Conservation (phyloP, 2,113 vertebrate genomes). For the Rhea americana region DNA sequence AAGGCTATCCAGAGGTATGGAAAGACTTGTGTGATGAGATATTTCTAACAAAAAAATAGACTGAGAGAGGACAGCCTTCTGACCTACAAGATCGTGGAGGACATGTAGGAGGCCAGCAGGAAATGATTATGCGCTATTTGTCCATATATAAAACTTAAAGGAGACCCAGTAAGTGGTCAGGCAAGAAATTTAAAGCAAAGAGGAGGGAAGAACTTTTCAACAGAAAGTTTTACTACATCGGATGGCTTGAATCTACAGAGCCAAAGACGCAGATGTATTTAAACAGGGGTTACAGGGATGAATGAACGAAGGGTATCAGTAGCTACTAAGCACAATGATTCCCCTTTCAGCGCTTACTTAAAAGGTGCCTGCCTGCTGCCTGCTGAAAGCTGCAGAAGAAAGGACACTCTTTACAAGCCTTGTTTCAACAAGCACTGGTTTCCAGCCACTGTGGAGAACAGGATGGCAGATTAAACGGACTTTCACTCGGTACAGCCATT, state of each 20-base stretch:
- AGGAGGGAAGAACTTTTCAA: not conserved
- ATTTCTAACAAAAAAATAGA: not conserved
- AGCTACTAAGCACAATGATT: not conserved
- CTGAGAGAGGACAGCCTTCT: not conserved
- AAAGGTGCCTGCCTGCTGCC: not conserved
- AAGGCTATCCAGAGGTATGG: not conserved
- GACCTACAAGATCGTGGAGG: not conserved
- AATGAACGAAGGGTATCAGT: not conserved
- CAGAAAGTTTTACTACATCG: not conserved
- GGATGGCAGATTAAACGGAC: not conserved
- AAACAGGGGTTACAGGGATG: not conserved
- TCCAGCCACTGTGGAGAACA: not conserved
- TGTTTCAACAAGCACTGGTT: not conserved
- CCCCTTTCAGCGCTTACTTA: not conserved
- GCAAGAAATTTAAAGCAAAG: not conserved
- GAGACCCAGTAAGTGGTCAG: not conserved
- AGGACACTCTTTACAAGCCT: not conserved
- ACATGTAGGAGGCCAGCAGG: not conserved
- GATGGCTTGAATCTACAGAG: not conserved
- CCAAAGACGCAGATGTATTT: not conserved
- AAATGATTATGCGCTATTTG: rapidly evolving
- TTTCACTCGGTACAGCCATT: not conserved
- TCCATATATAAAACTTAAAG: not conserved
- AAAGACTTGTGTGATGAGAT: not conserved
- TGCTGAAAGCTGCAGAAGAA: not conserved